Evolutionary conservation across 2,888 invertebrate species (phyloP).

Genomic region (Nomada lathburiana): DNA sequence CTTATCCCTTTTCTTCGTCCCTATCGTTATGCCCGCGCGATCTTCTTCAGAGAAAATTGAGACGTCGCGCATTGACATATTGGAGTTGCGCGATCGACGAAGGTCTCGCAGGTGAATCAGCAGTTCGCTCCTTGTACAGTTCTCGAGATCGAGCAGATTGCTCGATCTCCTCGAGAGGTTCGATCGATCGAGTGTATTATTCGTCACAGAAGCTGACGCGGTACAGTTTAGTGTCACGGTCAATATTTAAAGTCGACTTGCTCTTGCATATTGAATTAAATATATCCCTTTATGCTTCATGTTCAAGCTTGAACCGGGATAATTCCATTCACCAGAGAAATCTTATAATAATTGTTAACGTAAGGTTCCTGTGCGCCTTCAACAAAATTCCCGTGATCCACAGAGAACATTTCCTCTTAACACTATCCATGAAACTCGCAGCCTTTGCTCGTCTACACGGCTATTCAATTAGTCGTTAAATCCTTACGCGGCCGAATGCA

Average conservation of each 20-base stretch:
- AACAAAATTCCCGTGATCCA: background rate
- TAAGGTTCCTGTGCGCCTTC: background rate
- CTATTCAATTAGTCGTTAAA: constrained; percentile 53
- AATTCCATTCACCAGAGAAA: background rate
- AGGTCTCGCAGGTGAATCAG: constrained; percentile 47
- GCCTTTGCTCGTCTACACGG: constrained; percentile 30
- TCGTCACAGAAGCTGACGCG: background rate
- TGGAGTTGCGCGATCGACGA: constrained; percentile 15
- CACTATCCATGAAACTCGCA: background rate
- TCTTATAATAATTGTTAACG: background rate
- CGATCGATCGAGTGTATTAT: constrained; percentile 18
- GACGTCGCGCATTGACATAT: constrained; percentile 16
- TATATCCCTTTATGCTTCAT: background rate
- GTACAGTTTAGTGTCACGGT: constrained; percentile 23
- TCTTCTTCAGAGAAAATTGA: constrained; percentile 23
- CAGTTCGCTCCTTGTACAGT: constrained; percentile 21
- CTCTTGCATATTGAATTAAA: background rate
- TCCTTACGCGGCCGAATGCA: constrained; percentile 33
- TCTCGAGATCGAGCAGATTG: constrained; percentile 18
- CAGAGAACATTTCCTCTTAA: background rate
- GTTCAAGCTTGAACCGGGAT: background rate
- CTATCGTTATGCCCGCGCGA: background rate
- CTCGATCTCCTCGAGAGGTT: constrained; percentile 3
- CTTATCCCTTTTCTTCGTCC: background rate
- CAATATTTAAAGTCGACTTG: background rate